A percentile compares a stretch with the other conserved stretches of the same genome.
Evolutionary conservation across 2,113 vertebrate genomes (phyloP).

Genomic region (Sinocyclocheilus maitianheensis): DNA sequence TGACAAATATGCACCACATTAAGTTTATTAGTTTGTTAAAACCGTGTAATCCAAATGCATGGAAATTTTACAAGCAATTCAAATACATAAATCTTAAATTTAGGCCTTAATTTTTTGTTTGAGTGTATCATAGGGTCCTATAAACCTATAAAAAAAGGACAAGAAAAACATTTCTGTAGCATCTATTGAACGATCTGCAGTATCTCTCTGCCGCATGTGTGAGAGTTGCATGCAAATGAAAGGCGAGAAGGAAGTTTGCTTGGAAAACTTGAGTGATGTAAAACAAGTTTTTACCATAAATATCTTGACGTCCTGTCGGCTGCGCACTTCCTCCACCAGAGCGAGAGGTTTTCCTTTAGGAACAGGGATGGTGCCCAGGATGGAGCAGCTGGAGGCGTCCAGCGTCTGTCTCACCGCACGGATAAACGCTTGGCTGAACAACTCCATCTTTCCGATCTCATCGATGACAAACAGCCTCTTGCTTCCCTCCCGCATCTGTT

Average conservation of each 20-base stretch:
- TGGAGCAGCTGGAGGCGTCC: slow-evolving; percentile 66
- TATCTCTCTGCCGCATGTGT: background rate
- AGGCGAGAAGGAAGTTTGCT: background rate
- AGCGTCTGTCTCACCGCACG: slow-evolving; percentile 80
- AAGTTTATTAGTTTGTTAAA: background rate
- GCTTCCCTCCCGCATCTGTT: slow-evolving; percentile 71
- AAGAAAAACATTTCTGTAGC: background rate
- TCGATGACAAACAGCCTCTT: slow-evolving; percentile 86
- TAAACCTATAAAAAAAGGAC: background rate
- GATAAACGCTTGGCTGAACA: slow-evolving; percentile 91
- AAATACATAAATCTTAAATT: background rate
- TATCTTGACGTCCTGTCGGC: slow-evolving; percentile 82
- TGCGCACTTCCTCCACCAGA: slow-evolving; percentile 90
- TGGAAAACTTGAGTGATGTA: background rate
- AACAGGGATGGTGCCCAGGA: slow-evolving; percentile 91
- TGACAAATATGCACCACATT: background rate
- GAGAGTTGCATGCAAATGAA: background rate
- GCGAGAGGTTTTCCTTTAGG: slow-evolving; percentile 85
- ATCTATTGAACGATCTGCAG: background rate
- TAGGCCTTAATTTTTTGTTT: background rate
- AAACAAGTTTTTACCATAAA: slow-evolving; percentile 82
- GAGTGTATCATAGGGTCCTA: background rate
- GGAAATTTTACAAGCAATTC: background rate
- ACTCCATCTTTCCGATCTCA: slow-evolving; percentile 97
- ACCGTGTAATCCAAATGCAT: background rate